Percentiles rank a stretch among this genome's conserved stretches.
Conservation (phyloP, 2,888 invertebrate species). For the Platycheirus rosarum region DNA sequence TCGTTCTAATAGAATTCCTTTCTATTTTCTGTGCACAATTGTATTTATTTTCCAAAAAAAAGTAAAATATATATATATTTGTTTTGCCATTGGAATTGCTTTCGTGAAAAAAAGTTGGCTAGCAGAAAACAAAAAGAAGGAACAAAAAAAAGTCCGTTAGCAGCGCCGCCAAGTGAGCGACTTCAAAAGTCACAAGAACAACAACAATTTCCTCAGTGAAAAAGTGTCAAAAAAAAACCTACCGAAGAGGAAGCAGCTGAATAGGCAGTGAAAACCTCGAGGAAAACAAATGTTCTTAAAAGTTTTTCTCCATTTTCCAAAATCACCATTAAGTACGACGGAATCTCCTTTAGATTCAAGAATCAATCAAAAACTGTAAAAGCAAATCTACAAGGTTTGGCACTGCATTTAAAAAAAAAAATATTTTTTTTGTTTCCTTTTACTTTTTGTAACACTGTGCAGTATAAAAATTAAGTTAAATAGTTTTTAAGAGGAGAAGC, state of each 20-base stretch:
- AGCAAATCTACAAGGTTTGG: slow-evolving; percentile 14
- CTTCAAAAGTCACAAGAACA: slow-evolving; percentile 38
- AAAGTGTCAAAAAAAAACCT: slow-evolving; percentile 22
- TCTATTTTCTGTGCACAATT: slow-evolving; percentile 19
- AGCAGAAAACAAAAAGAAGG: slow-evolving; percentile 29
- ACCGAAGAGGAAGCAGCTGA: slow-evolving; percentile 24
- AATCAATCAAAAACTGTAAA: slow-evolving; percentile 29
- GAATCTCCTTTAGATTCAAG: slow-evolving; percentile 32
- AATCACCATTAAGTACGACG: slow-evolving; percentile 14
- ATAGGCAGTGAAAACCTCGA: slow-evolving; percentile 52
- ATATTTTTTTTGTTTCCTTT: slow-evolving; percentile 41
- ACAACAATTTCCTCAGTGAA: slow-evolving; percentile 51
- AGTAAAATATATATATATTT: slow-evolving; percentile 29
- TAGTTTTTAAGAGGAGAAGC: slow-evolving; percentile 68
- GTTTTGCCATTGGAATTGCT: slow-evolving; percentile 61
- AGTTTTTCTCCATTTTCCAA: slow-evolving; percentile 51
- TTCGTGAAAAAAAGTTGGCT: slow-evolving; percentile 39
- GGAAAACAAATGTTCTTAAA: slow-evolving; percentile 68
- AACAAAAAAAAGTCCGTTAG: slow-evolving; percentile 34
- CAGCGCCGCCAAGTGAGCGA: slow-evolving; percentile 56
- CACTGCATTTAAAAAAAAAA: slow-evolving; percentile 58
- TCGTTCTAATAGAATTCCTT: neutral
- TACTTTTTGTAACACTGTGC: slow-evolving; percentile 42
- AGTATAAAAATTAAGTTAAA: slow-evolving; percentile 57
- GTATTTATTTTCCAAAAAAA: slow-evolving; percentile 10